A percentile compares a stretch with the other conserved stretches of the same genome.
Conservation (phyloP, 2,888 invertebrate species). For the Amphipyra tragopoginis region DNA sequence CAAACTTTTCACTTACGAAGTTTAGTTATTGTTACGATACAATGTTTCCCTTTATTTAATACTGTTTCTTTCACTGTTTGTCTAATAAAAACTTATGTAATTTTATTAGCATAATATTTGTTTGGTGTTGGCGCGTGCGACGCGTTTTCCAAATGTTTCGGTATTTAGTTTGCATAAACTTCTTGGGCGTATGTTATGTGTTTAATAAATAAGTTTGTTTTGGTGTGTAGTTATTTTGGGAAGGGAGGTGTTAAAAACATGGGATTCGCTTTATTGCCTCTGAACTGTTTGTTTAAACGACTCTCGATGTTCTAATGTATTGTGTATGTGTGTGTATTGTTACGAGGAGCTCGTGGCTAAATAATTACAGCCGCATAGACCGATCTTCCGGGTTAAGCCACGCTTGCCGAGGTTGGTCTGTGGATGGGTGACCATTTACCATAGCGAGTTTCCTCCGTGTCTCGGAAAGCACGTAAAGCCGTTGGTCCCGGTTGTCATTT, state of each 20-base stretch:
- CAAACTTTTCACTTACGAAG: constrained; percentile 55
- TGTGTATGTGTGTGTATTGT: no score
- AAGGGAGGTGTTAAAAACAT: not conserved
- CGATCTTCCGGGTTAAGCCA: no score
- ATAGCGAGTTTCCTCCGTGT: no score
- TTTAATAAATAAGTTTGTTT: constrained; percentile 27
- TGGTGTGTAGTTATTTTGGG: not conserved
- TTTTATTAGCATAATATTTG: constrained; percentile 59
- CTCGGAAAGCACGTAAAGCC: no score
- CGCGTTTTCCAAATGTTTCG: constrained; percentile 31
- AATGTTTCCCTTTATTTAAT: constrained; percentile 48
- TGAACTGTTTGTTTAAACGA: no score
- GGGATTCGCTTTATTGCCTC: no score
- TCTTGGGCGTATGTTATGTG: constrained; percentile 16
- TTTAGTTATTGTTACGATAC: constrained; percentile 44
- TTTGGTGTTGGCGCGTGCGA: constrained; percentile 28
- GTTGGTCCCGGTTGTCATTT: no score
- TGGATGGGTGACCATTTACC: no score
- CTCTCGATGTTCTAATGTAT: no score
- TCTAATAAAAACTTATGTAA: constrained; percentile 59
- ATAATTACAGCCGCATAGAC: no score
- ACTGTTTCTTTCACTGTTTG: constrained; percentile 55
- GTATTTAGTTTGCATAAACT: constrained; percentile 41
- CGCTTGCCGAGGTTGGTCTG: no score
- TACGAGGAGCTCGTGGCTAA: no score